phyloP scores from a whole-genome alignment of 2,888 invertebrate genomes.

The Oligia strigilis region DNA sequence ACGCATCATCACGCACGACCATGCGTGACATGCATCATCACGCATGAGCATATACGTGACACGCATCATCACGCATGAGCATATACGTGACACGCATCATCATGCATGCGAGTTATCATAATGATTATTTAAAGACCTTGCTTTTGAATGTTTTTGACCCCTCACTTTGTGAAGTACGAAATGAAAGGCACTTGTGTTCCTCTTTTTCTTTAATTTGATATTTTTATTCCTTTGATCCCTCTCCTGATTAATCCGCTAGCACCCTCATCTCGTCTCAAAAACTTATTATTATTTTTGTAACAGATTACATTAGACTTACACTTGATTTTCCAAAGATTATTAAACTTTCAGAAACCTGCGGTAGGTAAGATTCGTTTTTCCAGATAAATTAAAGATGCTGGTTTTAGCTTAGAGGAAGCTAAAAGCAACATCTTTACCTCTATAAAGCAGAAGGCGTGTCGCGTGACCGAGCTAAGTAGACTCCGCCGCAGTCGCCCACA shows the following conservation, averaged over 20 bases:
- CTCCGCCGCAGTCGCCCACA: constrained; percentile 23
- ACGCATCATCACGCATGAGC: not conserved
- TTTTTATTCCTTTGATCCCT: not conserved
- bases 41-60: not conserved
- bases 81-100: too few relatives aligned
- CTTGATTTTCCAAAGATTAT: not conserved
- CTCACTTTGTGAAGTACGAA: not conserved
- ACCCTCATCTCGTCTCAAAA: not conserved
- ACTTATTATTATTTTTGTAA: not conserved
- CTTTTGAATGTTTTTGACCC: not conserved
- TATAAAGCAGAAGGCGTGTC: constrained; percentile 11
- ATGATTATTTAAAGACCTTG: constrained; percentile 20
- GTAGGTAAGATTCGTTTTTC: not conserved
- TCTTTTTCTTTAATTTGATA: not conserved
- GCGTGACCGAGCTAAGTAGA: constrained; percentile 27
- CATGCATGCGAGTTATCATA: constrained; percentile 12
- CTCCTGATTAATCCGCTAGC: not conserved
- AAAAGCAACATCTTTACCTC: not conserved
- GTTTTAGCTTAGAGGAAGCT: not conserved
- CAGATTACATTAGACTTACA: too few relatives aligned
- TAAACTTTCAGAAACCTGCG: not conserved
- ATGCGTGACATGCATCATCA: not conserved
- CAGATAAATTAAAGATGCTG: too few relatives aligned
- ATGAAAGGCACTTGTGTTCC: not conserved
- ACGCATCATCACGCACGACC: not conserved